phyloP scores from a whole-genome alignment of 2,888 invertebrate genomes.

The Liodrosophila aerea region DNA sequence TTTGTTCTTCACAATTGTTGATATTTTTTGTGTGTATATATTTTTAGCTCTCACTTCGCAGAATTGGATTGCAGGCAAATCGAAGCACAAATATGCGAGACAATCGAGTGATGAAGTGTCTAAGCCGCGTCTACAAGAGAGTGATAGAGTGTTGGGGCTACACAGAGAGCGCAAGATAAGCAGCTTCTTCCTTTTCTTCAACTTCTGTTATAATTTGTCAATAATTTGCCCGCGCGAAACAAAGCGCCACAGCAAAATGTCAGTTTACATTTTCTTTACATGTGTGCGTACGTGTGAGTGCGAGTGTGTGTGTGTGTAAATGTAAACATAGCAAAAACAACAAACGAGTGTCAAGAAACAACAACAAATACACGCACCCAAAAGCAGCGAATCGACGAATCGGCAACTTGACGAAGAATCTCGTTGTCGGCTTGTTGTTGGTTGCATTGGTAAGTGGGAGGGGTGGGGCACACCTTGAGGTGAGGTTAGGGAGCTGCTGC shows the following conservation, averaged over 20 bases:
- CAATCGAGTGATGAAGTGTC: constrained; percentile 16
- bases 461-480: not conserved
- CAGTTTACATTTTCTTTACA: constrained; percentile 52
- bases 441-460: not conserved
- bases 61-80: constrained; percentile 33
- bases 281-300: too few relatives aligned
- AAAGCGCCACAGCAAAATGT: constrained; percentile 70
- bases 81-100: constrained; percentile 23
- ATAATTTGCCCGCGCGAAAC: constrained; percentile 72
- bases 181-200: constrained; percentile 24
- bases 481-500: not conserved
- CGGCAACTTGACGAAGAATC: constrained; percentile 44
- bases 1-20: constrained; percentile 53
- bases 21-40: constrained; percentile 19
- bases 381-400: constrained; percentile 41
- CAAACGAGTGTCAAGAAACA: constrained; percentile 42
- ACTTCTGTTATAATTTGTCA: constrained; percentile 57
- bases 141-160: constrained; percentile 5
- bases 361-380: constrained; percentile 58
- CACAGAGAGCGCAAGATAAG: constrained; percentile 2
- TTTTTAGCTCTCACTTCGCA: constrained; percentile 47
- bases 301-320: constrained; percentile 22
- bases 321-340: constrained; percentile 59
- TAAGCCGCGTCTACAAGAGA: constrained; percentile 29
- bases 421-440: constrained; percentile 21